phyloP scores from a whole-genome alignment of 2,113 vertebrate species.

The Pseudorhombus dupliciocellatus region DNA sequence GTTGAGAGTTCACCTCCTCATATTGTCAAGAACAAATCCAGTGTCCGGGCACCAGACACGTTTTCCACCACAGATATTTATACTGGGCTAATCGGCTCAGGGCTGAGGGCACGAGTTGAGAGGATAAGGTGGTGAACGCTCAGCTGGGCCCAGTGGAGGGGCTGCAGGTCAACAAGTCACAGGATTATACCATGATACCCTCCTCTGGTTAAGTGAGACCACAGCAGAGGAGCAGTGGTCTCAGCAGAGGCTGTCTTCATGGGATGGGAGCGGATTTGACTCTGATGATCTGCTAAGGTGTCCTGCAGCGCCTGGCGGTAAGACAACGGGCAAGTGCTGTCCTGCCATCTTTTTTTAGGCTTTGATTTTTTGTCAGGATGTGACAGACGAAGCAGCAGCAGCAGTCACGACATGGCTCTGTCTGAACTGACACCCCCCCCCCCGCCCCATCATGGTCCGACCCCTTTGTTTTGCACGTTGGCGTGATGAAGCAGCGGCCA shows the following conservation, averaged over 20 bases:
- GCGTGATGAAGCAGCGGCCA: too few species aligned
- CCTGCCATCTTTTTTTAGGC: too few species aligned
- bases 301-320: not conserved
- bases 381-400: too few species aligned
- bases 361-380: too few species aligned
- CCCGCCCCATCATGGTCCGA: too few species aligned
- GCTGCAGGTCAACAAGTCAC: slow-evolving; percentile 9
- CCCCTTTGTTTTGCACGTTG: too few species aligned
- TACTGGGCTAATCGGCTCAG: slow-evolving; percentile 62
- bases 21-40: too few species aligned
- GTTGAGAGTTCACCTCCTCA: slow-evolving; percentile 7
- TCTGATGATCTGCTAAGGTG: not conserved
- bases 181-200: slow-evolving; percentile 39
- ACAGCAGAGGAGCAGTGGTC: not conserved
- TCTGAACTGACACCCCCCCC: too few species aligned
- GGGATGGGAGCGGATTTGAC: not conserved
- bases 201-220: slow-evolving; percentile 24
- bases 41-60: not conserved
- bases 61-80: slow-evolving; percentile 53
- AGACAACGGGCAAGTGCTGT: not conserved
- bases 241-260: too few species aligned
- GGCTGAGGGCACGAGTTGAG: slow-evolving; percentile 8
- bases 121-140: not conserved
- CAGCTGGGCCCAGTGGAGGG: not conserved
- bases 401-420: too few species aligned